phyloP scores from a whole-genome alignment of 2,113 vertebrate genomes.

The Toxotes chatareus region DNA sequence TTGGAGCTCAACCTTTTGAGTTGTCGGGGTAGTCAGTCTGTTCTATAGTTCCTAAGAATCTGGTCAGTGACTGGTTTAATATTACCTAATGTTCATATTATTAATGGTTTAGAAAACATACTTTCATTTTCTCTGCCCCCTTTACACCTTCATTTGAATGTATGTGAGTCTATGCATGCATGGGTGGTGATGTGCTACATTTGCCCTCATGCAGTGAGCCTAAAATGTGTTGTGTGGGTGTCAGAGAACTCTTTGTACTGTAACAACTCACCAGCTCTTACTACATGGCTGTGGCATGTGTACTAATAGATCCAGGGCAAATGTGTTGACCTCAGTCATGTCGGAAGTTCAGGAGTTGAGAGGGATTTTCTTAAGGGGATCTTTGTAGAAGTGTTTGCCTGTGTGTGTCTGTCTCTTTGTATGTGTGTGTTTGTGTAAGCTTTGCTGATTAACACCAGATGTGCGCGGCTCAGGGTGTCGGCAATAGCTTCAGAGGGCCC shows the following conservation, averaged over 20 bases:
- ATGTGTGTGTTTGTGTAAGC: conserved; percentile 70
- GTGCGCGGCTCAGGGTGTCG: conserved; percentile 72
- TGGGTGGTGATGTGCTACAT: not conserved
- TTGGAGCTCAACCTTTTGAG: not conserved
- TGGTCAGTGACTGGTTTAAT: not conserved
- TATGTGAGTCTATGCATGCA: not conserved
- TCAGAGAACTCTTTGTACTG: conserved; percentile 25
- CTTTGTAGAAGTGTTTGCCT: conserved; percentile 74
- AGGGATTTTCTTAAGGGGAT: conserved; percentile 79
- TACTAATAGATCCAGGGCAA: conserved; percentile 69
- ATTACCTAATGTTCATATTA: not conserved
- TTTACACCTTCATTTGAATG: not conserved
- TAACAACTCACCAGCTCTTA: conserved; percentile 58
- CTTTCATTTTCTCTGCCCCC: not conserved
- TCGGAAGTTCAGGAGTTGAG: conserved; percentile 88
- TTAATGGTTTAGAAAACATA: not conserved
- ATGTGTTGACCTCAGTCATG: conserved; percentile 81
- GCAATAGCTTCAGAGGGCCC: conserved; percentile 63
- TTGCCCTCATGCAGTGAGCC: not conserved
- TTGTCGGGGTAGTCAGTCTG: not conserved
- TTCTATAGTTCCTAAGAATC: not conserved
- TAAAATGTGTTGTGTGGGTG: not conserved
- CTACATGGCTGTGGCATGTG: conserved; percentile 67
- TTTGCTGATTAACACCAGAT: conserved; percentile 83
- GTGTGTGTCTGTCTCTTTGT: conserved; percentile 64